phyloP scores from a whole-genome alignment of 2,888 invertebrate genomes.

The Crocallis elinguaria region DNA sequence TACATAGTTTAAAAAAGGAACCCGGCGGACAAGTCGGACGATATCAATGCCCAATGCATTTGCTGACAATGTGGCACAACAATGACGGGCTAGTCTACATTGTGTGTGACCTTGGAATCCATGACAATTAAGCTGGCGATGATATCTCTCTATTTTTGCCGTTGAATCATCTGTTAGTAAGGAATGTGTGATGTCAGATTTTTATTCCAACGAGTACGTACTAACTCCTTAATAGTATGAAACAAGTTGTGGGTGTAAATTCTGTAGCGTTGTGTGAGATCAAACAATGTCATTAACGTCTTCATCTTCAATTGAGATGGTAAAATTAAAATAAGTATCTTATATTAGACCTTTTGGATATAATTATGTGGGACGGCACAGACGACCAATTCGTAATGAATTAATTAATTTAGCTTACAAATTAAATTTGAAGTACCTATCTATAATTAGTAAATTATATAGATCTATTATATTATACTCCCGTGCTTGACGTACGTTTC shows the following conservation, averaged over 20 bases:
- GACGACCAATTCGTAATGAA: too few relatives aligned
- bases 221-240: slow-evolving; percentile 1
- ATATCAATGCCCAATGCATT: slow-evolving; percentile 29
- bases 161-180: slow-evolving; percentile 57
- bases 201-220: slow-evolving; percentile 36
- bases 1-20: neutral
- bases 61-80: slow-evolving; percentile 30
- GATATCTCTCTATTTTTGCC: slow-evolving; percentile 58
- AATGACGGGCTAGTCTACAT: slow-evolving; percentile 30
- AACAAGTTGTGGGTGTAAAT: slow-evolving; percentile 22
- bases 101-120: slow-evolving; percentile 48
- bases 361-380: too few relatives aligned
- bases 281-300: slow-evolving; percentile 1
- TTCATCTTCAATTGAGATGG: neutral
- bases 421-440: too few relatives aligned
- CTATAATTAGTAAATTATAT: too few relatives aligned
- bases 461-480: too few relatives aligned
- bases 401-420: too few relatives aligned
- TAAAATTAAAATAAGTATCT: neutral
- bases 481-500: too few relatives aligned
- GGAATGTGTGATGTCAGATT: slow-evolving; percentile 62
- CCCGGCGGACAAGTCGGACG: slow-evolving; percentile 2
- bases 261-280: neutral
- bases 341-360: neutral
- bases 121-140: slow-evolving; percentile 59